phyloP scores from a whole-genome alignment of 2,888 invertebrate genomes.

The Oxyscelio sp. region DNA sequence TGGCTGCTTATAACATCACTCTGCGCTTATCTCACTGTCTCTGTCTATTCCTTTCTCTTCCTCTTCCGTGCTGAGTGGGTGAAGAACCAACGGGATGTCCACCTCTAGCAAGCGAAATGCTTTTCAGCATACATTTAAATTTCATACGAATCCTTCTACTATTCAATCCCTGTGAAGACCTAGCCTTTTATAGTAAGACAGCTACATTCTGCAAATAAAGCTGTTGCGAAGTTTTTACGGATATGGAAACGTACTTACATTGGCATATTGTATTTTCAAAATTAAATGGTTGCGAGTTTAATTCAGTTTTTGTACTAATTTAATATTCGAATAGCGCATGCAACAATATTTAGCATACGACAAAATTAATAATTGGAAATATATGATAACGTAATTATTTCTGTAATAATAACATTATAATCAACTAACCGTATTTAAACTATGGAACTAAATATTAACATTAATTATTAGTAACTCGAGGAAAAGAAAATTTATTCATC shows the following conservation, averaged over 20 bases:
- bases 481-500: no score
- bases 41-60: conserved; percentile 70
- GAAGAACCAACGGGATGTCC: conserved; percentile 75
- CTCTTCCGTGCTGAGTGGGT: conserved; percentile 71
- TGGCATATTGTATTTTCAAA: conserved; percentile 48
- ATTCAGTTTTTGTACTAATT: no score
- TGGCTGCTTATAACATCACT: conserved; percentile 65
- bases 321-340: no score
- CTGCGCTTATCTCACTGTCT: conserved; percentile 51
- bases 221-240: conserved; percentile 41
- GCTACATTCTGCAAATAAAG: conserved; percentile 61
- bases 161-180: conserved; percentile 71
- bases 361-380: no score
- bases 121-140: conserved; percentile 82
- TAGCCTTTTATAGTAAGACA: conserved; percentile 57
- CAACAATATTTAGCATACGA: no score
- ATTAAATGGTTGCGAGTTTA: no score
- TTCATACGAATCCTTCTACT: conserved; percentile 79
- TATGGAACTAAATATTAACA: no score
- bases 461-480: no score
- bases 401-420: no score
- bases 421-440: no score
- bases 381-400: no score
- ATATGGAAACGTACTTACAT: conserved; percentile 22
- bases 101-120: conserved; percentile 70